phyloP scores from a whole-genome alignment of 2,888 invertebrate genomes.

The Schizotus pectinicornis region DNA sequence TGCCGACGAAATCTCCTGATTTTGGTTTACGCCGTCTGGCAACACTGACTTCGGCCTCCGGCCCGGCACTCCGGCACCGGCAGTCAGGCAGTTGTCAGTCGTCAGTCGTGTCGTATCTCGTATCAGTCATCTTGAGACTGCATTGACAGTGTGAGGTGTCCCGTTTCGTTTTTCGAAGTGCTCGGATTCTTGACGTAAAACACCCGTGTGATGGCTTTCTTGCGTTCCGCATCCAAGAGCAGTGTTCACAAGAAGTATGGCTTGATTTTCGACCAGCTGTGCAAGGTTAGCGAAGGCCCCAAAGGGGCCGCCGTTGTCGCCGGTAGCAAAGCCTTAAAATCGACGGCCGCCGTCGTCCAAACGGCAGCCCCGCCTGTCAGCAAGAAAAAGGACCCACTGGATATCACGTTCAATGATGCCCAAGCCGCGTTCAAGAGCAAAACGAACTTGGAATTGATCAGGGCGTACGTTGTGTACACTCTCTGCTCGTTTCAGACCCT shows the following conservation, averaged over 20 bases:
- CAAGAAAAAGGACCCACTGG: constrained; percentile 60
- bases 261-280: constrained; percentile 47
- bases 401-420: constrained; percentile 86
- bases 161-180: no score
- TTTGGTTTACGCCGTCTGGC: no score
- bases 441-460: constrained; percentile 87
- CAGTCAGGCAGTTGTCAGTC: no score
- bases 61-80: no score
- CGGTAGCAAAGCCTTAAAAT: constrained; percentile 55
- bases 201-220: constrained; percentile 59
- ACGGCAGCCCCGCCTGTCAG: constrained; percentile 70
- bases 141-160: no score
- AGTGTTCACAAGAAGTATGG: constrained; percentile 57
- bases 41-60: no score
- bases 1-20: no score
- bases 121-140: no score
- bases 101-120: no score
- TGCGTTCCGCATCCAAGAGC: constrained; percentile 57
- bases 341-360: constrained; percentile 70
- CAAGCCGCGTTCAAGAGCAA: constrained; percentile 95
- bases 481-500: constrained; percentile 86
- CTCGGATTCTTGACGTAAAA: no score
- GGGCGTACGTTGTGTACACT: constrained; percentile 91
- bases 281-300: constrained; percentile 40
- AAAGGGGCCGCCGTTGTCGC: constrained; percentile 47